These are phyloP conservation scores for Platyscapa corneri DNA, from an alignment of 1,140 invertebrate genomes.

Conservation along the genomic window DNA sequence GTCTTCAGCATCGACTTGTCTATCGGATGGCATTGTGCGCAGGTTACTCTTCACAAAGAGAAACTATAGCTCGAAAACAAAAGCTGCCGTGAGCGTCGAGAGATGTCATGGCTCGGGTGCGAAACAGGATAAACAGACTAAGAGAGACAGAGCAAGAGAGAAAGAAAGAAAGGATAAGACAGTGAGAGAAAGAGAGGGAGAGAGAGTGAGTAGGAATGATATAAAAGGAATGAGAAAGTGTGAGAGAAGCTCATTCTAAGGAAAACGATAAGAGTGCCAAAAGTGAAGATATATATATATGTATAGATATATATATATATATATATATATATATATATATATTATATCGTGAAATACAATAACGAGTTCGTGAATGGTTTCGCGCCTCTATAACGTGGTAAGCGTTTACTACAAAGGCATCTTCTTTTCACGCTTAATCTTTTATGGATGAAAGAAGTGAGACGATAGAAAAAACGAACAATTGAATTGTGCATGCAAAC, in stretches of 20 bases:
- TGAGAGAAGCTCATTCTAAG: background rate
- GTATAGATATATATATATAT: conserved; percentile 3
- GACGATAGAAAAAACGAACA: background rate
- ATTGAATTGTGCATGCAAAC: conserved; percentile 7
- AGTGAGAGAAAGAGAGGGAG: background rate
- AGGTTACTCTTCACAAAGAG: conserved; percentile 43
- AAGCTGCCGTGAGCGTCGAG: conserved; percentile 2
- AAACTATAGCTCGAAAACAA: conserved; percentile 49
- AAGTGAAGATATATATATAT: background rate
- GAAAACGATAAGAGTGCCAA: conserved; percentile 9
- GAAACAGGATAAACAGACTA: too few species aligned
- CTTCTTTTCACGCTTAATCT: conserved; percentile 10
- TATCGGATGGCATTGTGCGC: conserved; percentile 43
- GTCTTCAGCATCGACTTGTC: conserved; percentile 1
- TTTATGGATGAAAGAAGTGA: conserved; percentile 12
- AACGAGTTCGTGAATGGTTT: conserved; percentile 24
- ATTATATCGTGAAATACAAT: background rate
- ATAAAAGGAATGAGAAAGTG: too few species aligned
- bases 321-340: background rate
- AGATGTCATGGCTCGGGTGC: conserved; percentile 26
- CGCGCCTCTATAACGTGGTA: conserved; percentile 14
- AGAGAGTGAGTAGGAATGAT: too few species aligned
- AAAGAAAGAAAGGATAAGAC: too few species aligned
- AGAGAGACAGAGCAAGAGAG: too few species aligned
- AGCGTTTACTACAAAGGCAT: conserved; percentile 15